Percentiles rank a stretch among this genome's conserved stretches.
These are phyloP conservation scores for Lasioglossum villosulum DNA, from an alignment of 2,888 invertebrate genomes.

Conservation along the genomic window DNA sequence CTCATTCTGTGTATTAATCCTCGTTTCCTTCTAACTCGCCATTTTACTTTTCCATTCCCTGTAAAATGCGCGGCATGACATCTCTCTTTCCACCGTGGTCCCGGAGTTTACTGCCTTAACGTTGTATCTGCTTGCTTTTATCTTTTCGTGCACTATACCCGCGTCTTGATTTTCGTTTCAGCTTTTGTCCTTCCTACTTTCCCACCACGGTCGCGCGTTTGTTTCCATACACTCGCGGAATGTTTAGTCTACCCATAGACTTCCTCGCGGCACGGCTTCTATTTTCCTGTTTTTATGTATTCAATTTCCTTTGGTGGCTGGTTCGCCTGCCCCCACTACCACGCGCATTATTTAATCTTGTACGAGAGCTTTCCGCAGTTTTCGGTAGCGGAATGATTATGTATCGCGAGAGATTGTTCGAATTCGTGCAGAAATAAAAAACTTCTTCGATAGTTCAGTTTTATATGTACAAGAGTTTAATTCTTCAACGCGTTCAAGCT, in stretches of 20 bases:
- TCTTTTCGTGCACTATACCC: slow-evolving; percentile 36
- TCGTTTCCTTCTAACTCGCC: slow-evolving; percentile 40
- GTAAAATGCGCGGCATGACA: slow-evolving; percentile 32
- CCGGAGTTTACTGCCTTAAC: slow-evolving; percentile 36
- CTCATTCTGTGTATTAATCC: slow-evolving; percentile 40
- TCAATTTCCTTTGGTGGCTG: slow-evolving; percentile 13
- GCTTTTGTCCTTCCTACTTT: neutral
- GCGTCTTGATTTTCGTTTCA: slow-evolving; percentile 14
- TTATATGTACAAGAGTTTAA: neutral
- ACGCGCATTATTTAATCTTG: neutral
- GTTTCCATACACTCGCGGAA: neutral
- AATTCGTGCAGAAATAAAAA: neutral
- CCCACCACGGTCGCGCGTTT: neutral
- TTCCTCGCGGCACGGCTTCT: neutral
- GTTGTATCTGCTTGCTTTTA: slow-evolving; percentile 44
- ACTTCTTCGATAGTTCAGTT: too few species aligned
- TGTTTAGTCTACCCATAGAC: neutral
- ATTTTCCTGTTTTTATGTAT: neutral
- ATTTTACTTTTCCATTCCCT: slow-evolving; percentile 33
- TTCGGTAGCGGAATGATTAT: neutral
- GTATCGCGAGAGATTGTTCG: too few species aligned
- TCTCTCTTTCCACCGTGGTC: slow-evolving; percentile 9
- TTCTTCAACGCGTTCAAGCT: neutral
- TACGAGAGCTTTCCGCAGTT: too few species aligned
- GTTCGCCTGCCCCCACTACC: neutral